phyloP scores from a whole-genome alignment of 1,140 invertebrate species.

The Acyrthosiphon pisum region DNA sequence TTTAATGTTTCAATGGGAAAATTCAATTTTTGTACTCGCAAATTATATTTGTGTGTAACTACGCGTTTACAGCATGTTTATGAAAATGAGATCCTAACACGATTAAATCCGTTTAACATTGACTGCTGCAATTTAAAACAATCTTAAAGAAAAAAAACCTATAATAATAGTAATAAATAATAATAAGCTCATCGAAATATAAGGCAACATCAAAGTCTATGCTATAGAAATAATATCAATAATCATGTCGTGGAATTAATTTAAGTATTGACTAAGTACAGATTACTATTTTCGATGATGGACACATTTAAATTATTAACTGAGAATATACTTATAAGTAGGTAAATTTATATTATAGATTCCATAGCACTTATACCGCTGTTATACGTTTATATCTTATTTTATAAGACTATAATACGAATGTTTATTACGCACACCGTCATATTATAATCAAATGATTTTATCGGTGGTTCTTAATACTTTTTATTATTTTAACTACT shows the following conservation, averaged over 20 bases:
- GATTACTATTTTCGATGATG: background rate
- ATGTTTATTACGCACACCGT: too few relatives aligned
- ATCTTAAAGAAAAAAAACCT: background rate
- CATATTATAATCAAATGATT: background rate
- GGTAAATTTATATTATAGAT: background rate
- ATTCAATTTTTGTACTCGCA: background rate
- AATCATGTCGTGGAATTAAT: background rate
- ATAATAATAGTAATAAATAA: too few relatives aligned
- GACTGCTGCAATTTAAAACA: background rate
- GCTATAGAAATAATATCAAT: background rate
- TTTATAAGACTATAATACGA: too few relatives aligned
- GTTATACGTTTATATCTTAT: too few relatives aligned
- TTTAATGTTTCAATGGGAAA: background rate
- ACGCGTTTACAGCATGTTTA: background rate
- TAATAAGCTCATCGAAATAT: background rate
- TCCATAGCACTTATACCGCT: background rate
- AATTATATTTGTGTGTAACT: background rate
- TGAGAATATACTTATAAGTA: background rate
- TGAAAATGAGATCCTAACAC: background rate
- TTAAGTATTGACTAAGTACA: background rate
- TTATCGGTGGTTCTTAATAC: background rate
- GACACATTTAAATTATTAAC: background rate
- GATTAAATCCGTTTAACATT: background rate
- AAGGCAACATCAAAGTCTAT: background rate
- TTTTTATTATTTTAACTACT: too few relatives aligned